Conservation (phyloP, 2,113 vertebrate genomes). For the Gallinago jamesoni region DNA sequence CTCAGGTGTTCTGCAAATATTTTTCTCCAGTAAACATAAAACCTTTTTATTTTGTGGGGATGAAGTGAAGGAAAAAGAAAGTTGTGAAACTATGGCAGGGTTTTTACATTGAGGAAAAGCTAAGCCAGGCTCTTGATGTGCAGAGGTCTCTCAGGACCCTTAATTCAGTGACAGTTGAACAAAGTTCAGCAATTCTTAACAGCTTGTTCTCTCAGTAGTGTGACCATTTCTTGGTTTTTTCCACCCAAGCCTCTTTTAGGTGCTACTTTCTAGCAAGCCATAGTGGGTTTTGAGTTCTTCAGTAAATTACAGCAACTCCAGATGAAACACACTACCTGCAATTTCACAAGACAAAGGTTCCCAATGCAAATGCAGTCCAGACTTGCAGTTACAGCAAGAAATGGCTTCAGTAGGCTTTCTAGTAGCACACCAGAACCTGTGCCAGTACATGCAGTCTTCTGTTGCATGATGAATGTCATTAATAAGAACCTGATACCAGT, state of each 20-base stretch:
- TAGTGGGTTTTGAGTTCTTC: neutral
- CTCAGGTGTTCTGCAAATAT: neutral
- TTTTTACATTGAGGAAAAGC: neutral
- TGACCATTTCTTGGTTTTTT: neutral
- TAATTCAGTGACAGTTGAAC: neutral
- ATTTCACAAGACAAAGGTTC: neutral
- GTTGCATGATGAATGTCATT: neutral
- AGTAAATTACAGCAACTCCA: neutral
- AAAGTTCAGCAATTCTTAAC: neutral
- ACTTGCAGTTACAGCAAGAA: neutral
- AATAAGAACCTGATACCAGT: neutral
- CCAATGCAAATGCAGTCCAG: neutral
- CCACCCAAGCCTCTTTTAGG: accelerated
- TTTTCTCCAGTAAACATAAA: neutral
- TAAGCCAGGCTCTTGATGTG: neutral
- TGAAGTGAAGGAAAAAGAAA: neutral
- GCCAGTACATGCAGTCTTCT: neutral
- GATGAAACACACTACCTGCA: neutral
- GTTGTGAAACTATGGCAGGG: neutral
- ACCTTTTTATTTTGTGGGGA: neutral
- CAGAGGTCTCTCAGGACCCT: neutral
- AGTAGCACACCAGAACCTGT: neutral
- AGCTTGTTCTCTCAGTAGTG: neutral
- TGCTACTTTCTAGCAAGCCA: neutral
- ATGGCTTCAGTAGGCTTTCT: neutral